A percentile compares a stretch with the other conserved stretches of the same genome.
phyloP scores from a whole-genome alignment of 2,797 vertebrate species.

The Rallus crepitans region DNA sequence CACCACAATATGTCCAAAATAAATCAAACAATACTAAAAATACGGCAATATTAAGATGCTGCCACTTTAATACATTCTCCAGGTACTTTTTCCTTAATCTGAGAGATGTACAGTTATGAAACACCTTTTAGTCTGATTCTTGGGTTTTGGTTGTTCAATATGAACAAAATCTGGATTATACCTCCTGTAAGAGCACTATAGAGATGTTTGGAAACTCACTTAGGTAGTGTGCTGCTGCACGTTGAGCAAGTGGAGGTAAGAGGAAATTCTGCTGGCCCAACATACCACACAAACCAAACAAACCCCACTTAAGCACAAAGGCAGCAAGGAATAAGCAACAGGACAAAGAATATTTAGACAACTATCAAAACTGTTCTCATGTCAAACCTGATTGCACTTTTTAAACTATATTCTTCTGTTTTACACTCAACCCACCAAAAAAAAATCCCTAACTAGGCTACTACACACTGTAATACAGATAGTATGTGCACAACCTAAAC shows the following conservation, averaged over 20 bases:
- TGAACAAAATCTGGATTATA: not conserved
- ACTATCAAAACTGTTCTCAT: not conserved
- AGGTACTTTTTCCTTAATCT: not conserved
- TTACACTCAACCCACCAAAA: not conserved
- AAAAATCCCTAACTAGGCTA: not conserved
- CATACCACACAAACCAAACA: not conserved
- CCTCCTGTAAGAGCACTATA: not conserved
- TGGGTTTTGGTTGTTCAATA: not conserved
- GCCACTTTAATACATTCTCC: not conserved
- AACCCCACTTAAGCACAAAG: not conserved
- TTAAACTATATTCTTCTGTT: not conserved
- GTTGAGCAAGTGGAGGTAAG: not conserved
- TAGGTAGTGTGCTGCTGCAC: accelerated
- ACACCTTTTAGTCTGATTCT: not conserved
- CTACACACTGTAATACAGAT: not conserved
- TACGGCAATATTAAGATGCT: not conserved
- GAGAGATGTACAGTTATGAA: not conserved
- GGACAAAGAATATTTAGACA: not conserved
- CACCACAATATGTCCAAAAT: not conserved
- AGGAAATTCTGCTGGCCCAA: not conserved
- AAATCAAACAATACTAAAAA: not conserved
- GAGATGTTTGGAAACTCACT: not conserved
- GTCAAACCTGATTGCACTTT: not conserved
- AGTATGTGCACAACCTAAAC: not conserved
- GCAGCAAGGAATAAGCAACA: not conserved